phyloP scores from a whole-genome alignment of 2,888 invertebrate species.

The Dryobotodes eremita region DNA sequence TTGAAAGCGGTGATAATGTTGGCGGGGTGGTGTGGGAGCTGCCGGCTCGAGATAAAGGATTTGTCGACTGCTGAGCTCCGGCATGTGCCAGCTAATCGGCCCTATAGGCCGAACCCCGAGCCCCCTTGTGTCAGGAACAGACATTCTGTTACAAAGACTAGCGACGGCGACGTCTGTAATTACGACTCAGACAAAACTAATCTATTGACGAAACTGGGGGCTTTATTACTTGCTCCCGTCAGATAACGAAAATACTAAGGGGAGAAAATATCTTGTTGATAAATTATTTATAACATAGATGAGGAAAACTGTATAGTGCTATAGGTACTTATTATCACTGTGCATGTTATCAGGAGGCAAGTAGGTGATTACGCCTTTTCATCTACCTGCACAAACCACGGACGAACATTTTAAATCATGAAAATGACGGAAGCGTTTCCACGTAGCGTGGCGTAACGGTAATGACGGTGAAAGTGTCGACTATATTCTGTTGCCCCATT shows the following conservation, averaged over 20 bases:
- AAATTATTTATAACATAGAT: slow-evolving; percentile 14
- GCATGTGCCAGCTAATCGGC: slow-evolving; percentile 76
- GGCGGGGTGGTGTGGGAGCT: slow-evolving; percentile 70
- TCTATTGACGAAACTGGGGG: slow-evolving; percentile 48
- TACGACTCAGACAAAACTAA: slow-evolving; percentile 52
- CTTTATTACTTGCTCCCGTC: slow-evolving; percentile 28
- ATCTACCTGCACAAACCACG: slow-evolving; percentile 11
- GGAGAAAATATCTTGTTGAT: slow-evolving; percentile 2
- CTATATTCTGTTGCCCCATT: slow-evolving; percentile 76
- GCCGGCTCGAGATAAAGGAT: slow-evolving; percentile 81
- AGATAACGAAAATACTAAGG: slow-evolving; percentile 20
- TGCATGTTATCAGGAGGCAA: slow-evolving; percentile 2
- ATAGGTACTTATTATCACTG: neutral
- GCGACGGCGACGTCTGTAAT: slow-evolving; percentile 45
- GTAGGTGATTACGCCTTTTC: slow-evolving; percentile 24
- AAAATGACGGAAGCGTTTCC: slow-evolving; percentile 26
- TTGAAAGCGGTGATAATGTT: slow-evolving; percentile 79
- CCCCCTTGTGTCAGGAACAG: slow-evolving; percentile 73
- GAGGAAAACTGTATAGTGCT: slow-evolving; percentile 5
- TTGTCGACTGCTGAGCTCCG: slow-evolving; percentile 74
- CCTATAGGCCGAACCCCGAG: slow-evolving; percentile 67
- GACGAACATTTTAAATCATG: slow-evolving; percentile 44
- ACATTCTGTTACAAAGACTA: slow-evolving; percentile 69
- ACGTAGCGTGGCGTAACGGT: slow-evolving; percentile 59
- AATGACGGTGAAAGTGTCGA: slow-evolving; percentile 75